These are phyloP conservation scores for Falco peregrinus DNA, from an alignment of 2,797 vertebrate species.

Conservation along the genomic window DNA sequence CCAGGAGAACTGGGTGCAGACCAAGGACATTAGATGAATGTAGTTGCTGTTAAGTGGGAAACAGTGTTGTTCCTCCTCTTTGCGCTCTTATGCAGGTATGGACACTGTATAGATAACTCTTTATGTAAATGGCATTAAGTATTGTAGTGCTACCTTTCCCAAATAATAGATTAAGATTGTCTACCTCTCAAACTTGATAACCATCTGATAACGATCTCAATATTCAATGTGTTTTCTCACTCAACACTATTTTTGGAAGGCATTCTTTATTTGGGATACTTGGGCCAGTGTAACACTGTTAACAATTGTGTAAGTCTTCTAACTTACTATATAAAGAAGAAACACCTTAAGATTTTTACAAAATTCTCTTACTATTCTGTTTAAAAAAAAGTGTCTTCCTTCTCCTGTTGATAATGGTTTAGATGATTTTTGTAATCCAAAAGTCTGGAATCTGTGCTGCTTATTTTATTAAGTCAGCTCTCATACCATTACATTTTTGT, in stretches of 20 bases:
- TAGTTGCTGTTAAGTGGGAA: neutral
- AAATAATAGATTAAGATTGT: neutral
- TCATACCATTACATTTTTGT: neutral
- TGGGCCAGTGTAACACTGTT: neutral
- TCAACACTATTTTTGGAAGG: neutral
- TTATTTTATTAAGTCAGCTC: neutral
- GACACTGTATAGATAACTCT: neutral
- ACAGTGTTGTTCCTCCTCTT: neutral
- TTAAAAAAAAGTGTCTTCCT: neutral
- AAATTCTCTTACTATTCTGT: neutral
- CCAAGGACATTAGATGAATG: neutral
- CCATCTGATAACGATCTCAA: neutral
- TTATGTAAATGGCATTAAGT: no score
- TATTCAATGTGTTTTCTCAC: neutral
- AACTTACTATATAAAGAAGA: neutral
- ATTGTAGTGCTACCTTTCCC: neutral
- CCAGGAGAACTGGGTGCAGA: neutral
- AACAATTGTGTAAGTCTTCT: neutral
- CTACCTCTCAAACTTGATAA: neutral
- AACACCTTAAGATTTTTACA: neutral
- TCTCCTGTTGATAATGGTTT: neutral
- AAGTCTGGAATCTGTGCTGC: neutral
- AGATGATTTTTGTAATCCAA: neutral
- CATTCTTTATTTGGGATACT: neutral
- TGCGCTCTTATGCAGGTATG: neutral